Base-by-base conservation (phyloP, 2,797 vertebrate species). In the Poecilia picta region DNA sequence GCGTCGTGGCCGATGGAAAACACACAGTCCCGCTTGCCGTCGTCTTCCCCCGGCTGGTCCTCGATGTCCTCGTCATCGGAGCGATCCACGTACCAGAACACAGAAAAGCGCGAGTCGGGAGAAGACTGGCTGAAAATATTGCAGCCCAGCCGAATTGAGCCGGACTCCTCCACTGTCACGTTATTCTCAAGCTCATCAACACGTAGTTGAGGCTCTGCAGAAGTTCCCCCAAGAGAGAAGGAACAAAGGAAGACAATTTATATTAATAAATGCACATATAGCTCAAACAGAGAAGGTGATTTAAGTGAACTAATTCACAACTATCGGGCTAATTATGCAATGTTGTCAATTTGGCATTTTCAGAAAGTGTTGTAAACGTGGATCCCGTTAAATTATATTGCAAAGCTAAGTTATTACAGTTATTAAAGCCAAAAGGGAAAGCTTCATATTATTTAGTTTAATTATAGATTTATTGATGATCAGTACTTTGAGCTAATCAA, bases 61-160 rank as follows among this genome's bases (percentile, higher is more conserved):
- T 82, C 95, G 2, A 93, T 46, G 0, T 80, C 83, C 0, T 94
- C 93, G 0, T 90, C 90, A 0, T 92, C 91, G 0, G 89, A 81
- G 49, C 83, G 96, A 74, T 96, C 92, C 76, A 93, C 95, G 43
- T 98, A 98, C 98, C 98, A 99, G 5, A 97, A 97, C 86, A 99
- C 97, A 0, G 98, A 97, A 18, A 99, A 98, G 88, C 95, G 97
- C 5, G 98, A 99, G 75, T 98, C 96, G 0, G 95, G 95, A 74
- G 96, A 97, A 0, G 98, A 99, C 91, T 97, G 97, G 2, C 97
- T 97, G 5, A 96, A 90, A 36, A 99, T 96, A 93, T 93, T 97
- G 82, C 98, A 99, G 92, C 97, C 97, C 90, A 99, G 90, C 0
- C 94, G 96, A 91, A 99, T 97, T 0, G 97, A 95, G 12, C 94